Percentiles rank a stretch among this genome's conserved stretches.
These are phyloP conservation scores for Hypselothyrea guttata DNA, from an alignment of 2,888 invertebrate species.

Conservation along the genomic window DNA sequence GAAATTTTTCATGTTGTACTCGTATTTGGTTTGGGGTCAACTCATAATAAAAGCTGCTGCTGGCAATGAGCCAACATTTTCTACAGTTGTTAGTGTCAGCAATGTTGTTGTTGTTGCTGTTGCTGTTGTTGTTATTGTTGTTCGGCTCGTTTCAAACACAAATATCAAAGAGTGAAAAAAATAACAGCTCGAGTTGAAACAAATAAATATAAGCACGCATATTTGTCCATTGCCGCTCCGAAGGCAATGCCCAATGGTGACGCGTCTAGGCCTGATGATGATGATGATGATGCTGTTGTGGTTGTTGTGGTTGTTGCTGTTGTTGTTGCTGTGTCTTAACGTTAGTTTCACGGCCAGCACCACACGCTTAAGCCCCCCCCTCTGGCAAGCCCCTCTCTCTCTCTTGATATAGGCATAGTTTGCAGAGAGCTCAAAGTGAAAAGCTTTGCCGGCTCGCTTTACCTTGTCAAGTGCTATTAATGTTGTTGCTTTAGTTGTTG, in stretches of 20 bases:
- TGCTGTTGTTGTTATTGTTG: background rate
- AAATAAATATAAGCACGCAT: slow-evolving; percentile 66
- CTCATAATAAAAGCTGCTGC: slow-evolving; percentile 3
- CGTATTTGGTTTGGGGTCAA: slow-evolving; percentile 6
- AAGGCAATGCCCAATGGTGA: slow-evolving; percentile 59
- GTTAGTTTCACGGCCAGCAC: slow-evolving; percentile 68
- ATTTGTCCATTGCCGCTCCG: slow-evolving; percentile 55
- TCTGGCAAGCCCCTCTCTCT: background rate
- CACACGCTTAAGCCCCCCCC: slow-evolving; percentile 11
- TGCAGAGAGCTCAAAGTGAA: slow-evolving; percentile 63
- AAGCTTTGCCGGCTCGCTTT: slow-evolving; percentile 55
- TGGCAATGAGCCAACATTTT: slow-evolving; percentile 31
- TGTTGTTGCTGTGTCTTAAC: slow-evolving; percentile 14
- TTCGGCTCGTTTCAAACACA: slow-evolving; percentile 45
- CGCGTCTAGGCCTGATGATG: slow-evolving; percentile 5
- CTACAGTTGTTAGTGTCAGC: slow-evolving; percentile 6
- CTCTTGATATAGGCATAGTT: slow-evolving; percentile 67
- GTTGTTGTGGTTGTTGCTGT: slow-evolving; percentile 17
- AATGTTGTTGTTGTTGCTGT: background rate
- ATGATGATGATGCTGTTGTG: slow-evolving; percentile 17
- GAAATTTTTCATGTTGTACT: too few relatives aligned
- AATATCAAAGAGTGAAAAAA: slow-evolving; percentile 23
- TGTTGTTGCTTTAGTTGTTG: slow-evolving; percentile 22
- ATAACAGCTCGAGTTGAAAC: slow-evolving; percentile 56
- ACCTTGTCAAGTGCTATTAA: slow-evolving; percentile 58